Conservation (phyloP, 2,888 invertebrate species). For the Dynastes maya region DNA sequence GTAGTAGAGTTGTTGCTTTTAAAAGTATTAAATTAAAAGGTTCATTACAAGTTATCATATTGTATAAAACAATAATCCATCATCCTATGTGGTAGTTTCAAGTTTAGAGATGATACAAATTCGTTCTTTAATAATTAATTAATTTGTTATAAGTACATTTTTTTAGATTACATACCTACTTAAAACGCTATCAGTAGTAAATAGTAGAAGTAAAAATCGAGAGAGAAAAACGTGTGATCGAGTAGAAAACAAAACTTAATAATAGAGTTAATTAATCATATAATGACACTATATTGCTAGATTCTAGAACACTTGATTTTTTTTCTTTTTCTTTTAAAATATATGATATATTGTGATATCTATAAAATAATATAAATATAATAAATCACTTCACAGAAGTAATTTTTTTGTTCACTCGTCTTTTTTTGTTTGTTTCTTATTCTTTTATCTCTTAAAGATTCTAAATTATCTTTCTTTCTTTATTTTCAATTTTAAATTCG, state of each 20-base stretch:
- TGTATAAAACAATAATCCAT: no score
- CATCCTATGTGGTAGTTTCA: no score
- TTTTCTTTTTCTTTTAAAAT: conserved; percentile 10
- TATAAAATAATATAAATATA: conserved; percentile 11
- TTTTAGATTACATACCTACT: neutral
- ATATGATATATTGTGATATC: conserved; percentile 41
- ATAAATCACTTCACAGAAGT: conserved; percentile 64
- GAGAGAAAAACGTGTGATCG: neutral
- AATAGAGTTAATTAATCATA: neutral
- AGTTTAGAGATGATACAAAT: conserved; percentile 38
- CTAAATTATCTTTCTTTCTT: conserved; percentile 52
- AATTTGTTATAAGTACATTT: conserved; percentile 8
- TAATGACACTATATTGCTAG: conserved; percentile 32
- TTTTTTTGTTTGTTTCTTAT: conserved; percentile 16
- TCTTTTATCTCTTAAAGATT: conserved; percentile 44
- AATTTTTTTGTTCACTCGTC: conserved; percentile 51
- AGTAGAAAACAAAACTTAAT: conserved; percentile 23
- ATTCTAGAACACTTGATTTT: conserved; percentile 22
- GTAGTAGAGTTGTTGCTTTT: conserved; percentile 4
- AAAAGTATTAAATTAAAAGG: neutral
- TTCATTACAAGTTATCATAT: no score
- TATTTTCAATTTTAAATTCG: conserved; percentile 59
- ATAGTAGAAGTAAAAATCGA: neutral
- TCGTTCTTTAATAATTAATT: conserved; percentile 19
- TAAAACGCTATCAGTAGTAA: neutral